Base-by-base conservation (phyloP, 2,113 vertebrate species). In the Oryzias melastigma region DNA sequence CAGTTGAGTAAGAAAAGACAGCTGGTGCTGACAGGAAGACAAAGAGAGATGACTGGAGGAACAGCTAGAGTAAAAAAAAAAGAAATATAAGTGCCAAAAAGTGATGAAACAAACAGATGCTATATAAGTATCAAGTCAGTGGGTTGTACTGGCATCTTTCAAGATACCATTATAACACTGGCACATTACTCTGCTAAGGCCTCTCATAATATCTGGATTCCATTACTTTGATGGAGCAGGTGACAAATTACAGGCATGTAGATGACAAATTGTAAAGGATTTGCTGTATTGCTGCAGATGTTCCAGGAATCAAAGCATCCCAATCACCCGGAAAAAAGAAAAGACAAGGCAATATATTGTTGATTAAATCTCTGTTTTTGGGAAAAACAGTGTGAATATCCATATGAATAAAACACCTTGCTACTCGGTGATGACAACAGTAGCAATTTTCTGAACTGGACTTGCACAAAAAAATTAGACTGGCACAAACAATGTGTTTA, bases 61-160 rank as follows among this genome's bases (percentile, higher is more conserved):
- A 59, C 63, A 3, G 13, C 61, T 52, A 27, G 43, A 68, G 54
- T 45, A 25, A 35, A 42, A 27, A 56, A 47, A 59, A 58, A 67
- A 53, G 16, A 45, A 63, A 65, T 3, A 13, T 5, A 3, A 27
- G 48, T 44, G 75, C 77, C 81, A 85, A 53, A 77, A 69, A 76
- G 68, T 66, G 62, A 75, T 81, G 68, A 83, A 75, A 85, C 65
- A 79, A 75, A 80, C 81, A 81, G 80, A 85, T 85, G 81, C 80
- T 68, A 71, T 83, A 85, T 82, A 71, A 82, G 80, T 65, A 65
- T 74, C 64, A 73, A 81, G 75, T 79, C 78, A 73, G 75, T 80
- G 75, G 69, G 65, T 71, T 65, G 73, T 79, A 84, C 53, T 81
- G 82, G 68, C 73, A 78, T 68, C 68, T 40, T 68, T 69, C 58